Evolutionary conservation across 1,140 invertebrate genomes (phyloP).

Genomic region (Steinernema feltiae): DNA sequence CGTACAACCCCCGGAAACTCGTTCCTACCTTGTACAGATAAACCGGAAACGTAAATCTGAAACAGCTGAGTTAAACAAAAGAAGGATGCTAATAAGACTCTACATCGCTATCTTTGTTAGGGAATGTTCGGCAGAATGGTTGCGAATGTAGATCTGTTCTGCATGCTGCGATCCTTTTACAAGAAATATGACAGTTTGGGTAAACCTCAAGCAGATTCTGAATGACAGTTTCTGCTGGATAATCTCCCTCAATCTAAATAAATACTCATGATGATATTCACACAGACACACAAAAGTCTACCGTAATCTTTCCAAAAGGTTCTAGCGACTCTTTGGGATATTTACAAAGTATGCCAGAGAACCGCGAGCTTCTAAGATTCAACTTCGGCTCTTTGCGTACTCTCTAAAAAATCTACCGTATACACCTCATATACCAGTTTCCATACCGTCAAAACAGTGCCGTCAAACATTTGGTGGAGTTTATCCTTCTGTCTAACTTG

Average conservation of each 20-base stretch:
- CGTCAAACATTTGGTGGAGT: neutral
- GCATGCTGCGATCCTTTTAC: too few species aligned
- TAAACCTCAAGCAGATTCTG: too few species aligned
- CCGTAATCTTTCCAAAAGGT: neutral
- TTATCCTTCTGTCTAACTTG: neutral
- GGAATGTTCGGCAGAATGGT: neutral
- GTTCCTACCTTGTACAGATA: too few species aligned
- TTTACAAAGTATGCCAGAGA: neutral
- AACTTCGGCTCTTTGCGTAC: neutral
- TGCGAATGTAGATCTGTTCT: too few species aligned
- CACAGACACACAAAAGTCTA: neutral
- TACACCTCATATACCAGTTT: too few species aligned
- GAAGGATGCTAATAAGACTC: too few species aligned
- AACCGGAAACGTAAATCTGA: neutral
- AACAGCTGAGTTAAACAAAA: neutral
- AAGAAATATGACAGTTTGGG: too few species aligned
- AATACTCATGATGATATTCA: neutral
- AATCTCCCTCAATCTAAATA: neutral
- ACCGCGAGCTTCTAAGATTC: neutral
- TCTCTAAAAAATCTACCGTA: neutral
- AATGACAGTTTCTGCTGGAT: neutral
- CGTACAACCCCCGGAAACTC: neutral
- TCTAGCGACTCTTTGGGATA: neutral
- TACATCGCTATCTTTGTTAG: neutral
- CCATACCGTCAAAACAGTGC: too few species aligned